phyloP scores from a whole-genome alignment of 2,113 vertebrate genomes.

The Ascaphus truei region DNA sequence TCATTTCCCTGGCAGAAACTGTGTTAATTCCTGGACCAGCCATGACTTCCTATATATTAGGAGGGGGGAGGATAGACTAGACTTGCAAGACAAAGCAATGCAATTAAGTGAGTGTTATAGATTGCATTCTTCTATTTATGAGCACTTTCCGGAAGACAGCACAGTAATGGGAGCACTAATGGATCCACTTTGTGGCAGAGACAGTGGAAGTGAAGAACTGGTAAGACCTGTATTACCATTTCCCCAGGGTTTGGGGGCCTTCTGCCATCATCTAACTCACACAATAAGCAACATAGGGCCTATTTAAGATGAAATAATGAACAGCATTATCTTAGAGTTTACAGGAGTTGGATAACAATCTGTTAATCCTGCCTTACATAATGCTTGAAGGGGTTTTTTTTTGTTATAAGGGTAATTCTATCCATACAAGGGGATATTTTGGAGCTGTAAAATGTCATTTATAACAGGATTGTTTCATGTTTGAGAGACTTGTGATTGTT shows the following conservation, averaged over 20 bases:
- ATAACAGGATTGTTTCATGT: too few species aligned
- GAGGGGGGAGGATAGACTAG: neutral
- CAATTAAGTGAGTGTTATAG: conserved; percentile 8
- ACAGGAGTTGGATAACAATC: too few species aligned
- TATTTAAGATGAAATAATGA: too few species aligned
- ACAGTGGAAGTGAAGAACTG: neutral
- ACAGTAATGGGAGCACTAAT: neutral
- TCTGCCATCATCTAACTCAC: neutral
- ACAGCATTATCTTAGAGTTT: too few species aligned
- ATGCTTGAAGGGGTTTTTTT: too few species aligned
- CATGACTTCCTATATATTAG: conserved; percentile 1
- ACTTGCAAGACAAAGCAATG: conserved; percentile 6
- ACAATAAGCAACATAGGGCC: too few species aligned
- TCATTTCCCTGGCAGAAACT: neutral
- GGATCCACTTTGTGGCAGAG: neutral
- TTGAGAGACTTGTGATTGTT: too few species aligned
- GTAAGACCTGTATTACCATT: neutral
- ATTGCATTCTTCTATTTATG: neutral
- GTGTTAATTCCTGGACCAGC: neutral
- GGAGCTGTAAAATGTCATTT: too few species aligned
- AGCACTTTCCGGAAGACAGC: conserved; percentile 3
- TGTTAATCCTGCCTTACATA: too few species aligned
- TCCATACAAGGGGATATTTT: too few species aligned
- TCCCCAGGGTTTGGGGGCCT: neutral
- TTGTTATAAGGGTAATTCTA: too few species aligned